Evolutionary conservation across 2,888 invertebrate genomes (phyloP), one percentile per base, ranked within the genome.

Genomic region (Coleophora deauratella): DNA sequence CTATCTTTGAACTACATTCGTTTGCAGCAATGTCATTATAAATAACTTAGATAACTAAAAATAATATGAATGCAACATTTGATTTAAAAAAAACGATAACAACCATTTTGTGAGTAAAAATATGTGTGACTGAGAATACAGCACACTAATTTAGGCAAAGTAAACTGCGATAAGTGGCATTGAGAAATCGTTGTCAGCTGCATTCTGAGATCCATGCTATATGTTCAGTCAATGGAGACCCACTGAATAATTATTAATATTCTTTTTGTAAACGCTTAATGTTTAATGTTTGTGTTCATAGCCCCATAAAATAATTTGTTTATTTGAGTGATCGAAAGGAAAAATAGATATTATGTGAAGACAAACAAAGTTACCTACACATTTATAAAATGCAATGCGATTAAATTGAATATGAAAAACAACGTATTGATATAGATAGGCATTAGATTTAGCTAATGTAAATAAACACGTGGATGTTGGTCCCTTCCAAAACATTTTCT

Each of bases 121-220:
- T n/a, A 59, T 45, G 69, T 73, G 72, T 72, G 72, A 77, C 76
- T 75, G 77, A 71, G 68, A 59, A 74, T 73, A 72, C 73, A 80
- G 76, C 78, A 78, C 76, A 75, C 73, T 44, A 41, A n/a, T 36
- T 12, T 62, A 54, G 61, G 69, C 65, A 61, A 21, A 4, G 21
- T 21, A 21, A 21, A 21, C 3, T 6, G 21, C 6, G 21, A 21
- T n/a, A 21, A 51, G 51, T 59, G 70, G 67, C 67, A 66, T 55
- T 65, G 58, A 59, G 59, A 54, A 59, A 69, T 68, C 59, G 72
- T 59, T 69, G 59, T 66, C 62, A 78, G 82, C 81, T 82, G 82
- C 82, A 77, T 80, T 81, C 78, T 85, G 85, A 85, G 85, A 85
- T 85, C 85, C 76, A 77, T 77, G 79, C 82, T 74, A 76, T 77